phyloP scores from a whole-genome alignment of 2,888 invertebrate genomes.

The Sialis lutaria region DNA sequence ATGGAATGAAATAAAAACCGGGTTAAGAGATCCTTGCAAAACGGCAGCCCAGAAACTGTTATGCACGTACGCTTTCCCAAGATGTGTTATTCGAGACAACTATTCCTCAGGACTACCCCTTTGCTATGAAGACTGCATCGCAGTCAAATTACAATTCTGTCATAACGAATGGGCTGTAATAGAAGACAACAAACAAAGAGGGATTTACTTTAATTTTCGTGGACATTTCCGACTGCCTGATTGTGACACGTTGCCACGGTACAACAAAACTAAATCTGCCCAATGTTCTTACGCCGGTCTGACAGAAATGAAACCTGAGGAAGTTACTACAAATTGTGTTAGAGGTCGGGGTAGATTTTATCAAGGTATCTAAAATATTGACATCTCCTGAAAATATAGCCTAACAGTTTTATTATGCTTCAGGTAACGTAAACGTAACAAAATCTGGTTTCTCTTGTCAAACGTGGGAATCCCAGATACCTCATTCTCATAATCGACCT shows the following conservation, averaged over 20 bases:
- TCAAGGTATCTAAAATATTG: slow-evolving; percentile 37
- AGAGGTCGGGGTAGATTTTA: slow-evolving; percentile 80
- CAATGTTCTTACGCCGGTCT: slow-evolving; percentile 73
- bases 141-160: slow-evolving; percentile 79
- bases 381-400: too few relatives aligned
- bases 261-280: slow-evolving; percentile 41
- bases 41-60: slow-evolving; percentile 71
- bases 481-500: slow-evolving; percentile 75
- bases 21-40: slow-evolving; percentile 66
- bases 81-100: slow-evolving; percentile 52
- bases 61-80: slow-evolving; percentile 85
- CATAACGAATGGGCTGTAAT: slow-evolving; percentile 85
- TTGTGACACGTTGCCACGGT: slow-evolving; percentile 64
- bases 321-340: slow-evolving; percentile 79
- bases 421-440: slow-evolving; percentile 67
- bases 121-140: slow-evolving; percentile 87
- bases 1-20: slow-evolving; percentile 73
- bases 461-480: slow-evolving; percentile 73
- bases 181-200: slow-evolving; percentile 69
- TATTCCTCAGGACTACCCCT: slow-evolving; percentile 56
- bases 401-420: too few relatives aligned
- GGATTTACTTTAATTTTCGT: slow-evolving; percentile 59
- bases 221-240: slow-evolving; percentile 80
- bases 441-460: slow-evolving; percentile 75
- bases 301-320: slow-evolving; percentile 61